Percentiles rank a stretch among this genome's conserved stretches.
Conservation (phyloP, 2,797 vertebrate species). For the Furcifer pardalis region DNA sequence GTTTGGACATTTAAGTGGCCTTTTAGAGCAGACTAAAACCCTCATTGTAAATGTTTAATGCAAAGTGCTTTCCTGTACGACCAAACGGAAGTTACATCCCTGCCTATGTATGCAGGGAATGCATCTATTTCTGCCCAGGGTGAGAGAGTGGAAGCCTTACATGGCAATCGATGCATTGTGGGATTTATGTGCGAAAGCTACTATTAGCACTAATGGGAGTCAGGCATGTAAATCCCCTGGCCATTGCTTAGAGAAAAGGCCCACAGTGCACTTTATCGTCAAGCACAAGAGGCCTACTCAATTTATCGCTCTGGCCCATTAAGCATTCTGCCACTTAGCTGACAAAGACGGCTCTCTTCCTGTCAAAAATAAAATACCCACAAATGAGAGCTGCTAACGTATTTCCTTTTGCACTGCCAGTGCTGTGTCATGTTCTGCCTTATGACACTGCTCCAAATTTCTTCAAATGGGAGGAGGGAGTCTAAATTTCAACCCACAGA, state of each 20-base stretch:
- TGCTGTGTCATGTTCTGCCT: not conserved
- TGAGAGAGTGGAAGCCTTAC: constrained; percentile 32
- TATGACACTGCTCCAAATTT: not conserved
- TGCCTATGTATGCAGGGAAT: constrained; percentile 25
- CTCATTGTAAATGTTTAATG: constrained; percentile 44
- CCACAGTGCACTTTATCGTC: constrained; percentile 20
- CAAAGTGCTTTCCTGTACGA: constrained; percentile 43
- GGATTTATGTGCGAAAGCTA: constrained; percentile 40
- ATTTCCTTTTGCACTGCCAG: constrained; percentile 6
- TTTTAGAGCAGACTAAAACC: constrained; percentile 51
- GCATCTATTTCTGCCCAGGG: constrained; percentile 3
- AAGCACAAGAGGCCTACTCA: constrained; percentile 32
- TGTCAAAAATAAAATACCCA: constrained; percentile 11
- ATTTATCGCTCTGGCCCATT: constrained; percentile 30
- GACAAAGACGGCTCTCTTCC: constrained; percentile 5
- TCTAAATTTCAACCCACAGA: not conserved
- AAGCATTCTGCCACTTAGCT: constrained; percentile 30
- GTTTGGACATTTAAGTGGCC: constrained; percentile 25
- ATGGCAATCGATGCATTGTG: constrained; percentile 38
- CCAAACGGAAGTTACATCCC: constrained; percentile 12
- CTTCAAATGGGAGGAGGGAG: not conserved
- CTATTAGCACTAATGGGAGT: constrained; percentile 30
- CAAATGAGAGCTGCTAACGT: not conserved
- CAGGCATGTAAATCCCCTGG: constrained; percentile 9
- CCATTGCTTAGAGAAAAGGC: constrained; percentile 37